Evolutionary conservation across 2,888 invertebrate genomes (phyloP), one percentile per base, ranked within the genome.

Genomic region (Hesperia comma): DNA sequence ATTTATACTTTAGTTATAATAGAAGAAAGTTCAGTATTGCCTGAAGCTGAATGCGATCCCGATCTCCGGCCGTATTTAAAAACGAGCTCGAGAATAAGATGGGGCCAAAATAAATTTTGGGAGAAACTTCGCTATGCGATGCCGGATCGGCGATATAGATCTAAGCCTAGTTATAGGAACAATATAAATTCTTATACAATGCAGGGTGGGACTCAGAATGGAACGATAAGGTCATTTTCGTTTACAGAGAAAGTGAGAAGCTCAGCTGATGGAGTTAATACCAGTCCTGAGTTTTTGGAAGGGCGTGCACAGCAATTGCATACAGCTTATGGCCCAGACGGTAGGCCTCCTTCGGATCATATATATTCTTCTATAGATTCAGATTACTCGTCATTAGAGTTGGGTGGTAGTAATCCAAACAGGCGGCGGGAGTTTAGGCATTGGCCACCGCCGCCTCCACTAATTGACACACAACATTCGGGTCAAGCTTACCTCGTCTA

Each of bases 31-130:
- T 95, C 95, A 69, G 94, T 96, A 53, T 94, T 97, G 58, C 95
- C 95, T 14, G 96, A 97, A 80, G 96, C 96, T 7, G 96, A 97
- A 80, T 95, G 96, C 69, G 98, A 98, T 82, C 95, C 96, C 19
- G 98, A 98, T 81, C 93, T 98, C 67, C 94, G 97, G 79, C 96
- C 97, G 41, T 98, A 98, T 84, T 93, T 99, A 68, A 96, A 98
- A 86, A 97, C 97, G 53, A 96, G 97, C 80, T 96, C 97, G 63
- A 94, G 97, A 69, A 94, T 98, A 74, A 94, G 96, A 76, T 97
- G 97, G 95, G 97, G 96, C 77, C 98, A 98, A 86, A 96, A 96
- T 78, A 95, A 97, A 81, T 99, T 99, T 93, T 98, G 98, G 98
- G 97, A 98, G 82, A 96, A 97, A 81, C 92, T 99, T 72, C 95